Evolutionary conservation across 2,888 invertebrate species (phyloP), one percentile per base, ranked within the genome.

Genomic region (Caenorhabditis sp.): DNA sequence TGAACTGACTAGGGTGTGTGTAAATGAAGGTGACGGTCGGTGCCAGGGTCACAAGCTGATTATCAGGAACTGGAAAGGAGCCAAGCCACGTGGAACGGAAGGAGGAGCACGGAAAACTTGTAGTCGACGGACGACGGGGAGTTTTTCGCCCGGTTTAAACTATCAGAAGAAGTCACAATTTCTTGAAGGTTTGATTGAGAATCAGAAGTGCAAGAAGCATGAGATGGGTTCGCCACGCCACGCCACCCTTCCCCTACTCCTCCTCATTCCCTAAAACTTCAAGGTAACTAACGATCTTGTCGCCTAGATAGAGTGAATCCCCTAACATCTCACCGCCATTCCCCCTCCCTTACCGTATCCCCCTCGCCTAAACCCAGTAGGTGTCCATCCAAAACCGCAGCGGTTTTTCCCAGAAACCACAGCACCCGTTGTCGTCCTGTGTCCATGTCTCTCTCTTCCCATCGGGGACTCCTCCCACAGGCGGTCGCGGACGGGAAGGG

Each of bases 401-500:
- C 40, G 13, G 11, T 40, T 40, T 40, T 40, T 40, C 40, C 40
- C 13, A 40, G 40, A 40, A 40, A 40, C 40, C 40, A 15, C 40
- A 40, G 5, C 35, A 35, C 11, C 35, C 35, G 5, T 35, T 20
- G n/a, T 51, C 51, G 51, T 24, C 51, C 24, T 24, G 4, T 9
- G 32, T 32, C 32, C 32, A 32, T 47, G 8, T n/a, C 13, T 50
- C 51, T 51, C 51, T 24, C 50, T 20, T 32, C 32, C 50, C 18
- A 35, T 35, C 35, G 6, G 6, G 6, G 40, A 22, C 50, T 50
- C 50, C 50, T 40, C 50, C 50, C 51, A 51, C 51, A 51, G 51
- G 51, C 51, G 51, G 51, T 51, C 51, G 51, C 13, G 24, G 51
- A 40, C 24, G 50, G 50, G 50, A 50, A 50, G 50, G 22, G 51